phyloP scores from a whole-genome alignment of 2,888 invertebrate species.

The Diarsia dahlii region DNA sequence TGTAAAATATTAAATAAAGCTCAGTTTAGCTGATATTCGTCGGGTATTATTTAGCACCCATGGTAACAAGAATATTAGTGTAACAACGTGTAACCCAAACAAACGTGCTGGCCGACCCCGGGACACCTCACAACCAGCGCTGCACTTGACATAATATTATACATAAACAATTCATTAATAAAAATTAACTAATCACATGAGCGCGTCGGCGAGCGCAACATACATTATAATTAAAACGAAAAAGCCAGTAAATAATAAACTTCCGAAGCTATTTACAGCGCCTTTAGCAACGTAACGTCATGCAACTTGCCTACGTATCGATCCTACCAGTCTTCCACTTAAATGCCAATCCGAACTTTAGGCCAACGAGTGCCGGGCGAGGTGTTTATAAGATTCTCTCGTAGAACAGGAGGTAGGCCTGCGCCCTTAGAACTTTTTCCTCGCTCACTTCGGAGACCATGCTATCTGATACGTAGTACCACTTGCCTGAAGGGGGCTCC shows the following conservation, averaged over 20 bases:
- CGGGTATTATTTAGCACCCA: conserved; percentile 53
- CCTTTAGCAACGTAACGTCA: conserved; percentile 63
- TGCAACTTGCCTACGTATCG: conserved; percentile 67
- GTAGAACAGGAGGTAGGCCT: conserved; percentile 99
- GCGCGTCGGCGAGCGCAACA: conserved; percentile 47
- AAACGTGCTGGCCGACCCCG: conserved; percentile 8
- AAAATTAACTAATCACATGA: conserved; percentile 59
- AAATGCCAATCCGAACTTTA: conserved; percentile 80
- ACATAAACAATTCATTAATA: conserved; percentile 65
- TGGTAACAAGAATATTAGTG: conserved; percentile 55
- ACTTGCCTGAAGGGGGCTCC: conserved; percentile 93
- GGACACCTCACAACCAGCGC: conserved; percentile 53
- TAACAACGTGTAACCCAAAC: conserved; percentile 53
- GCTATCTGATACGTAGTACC: conserved; percentile 98
- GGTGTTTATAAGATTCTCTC: conserved; percentile 95
- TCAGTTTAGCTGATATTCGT: conserved; percentile 16
- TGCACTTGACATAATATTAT: conserved; percentile 59
- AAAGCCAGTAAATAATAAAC: conserved; percentile 62
- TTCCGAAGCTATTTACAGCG: conserved; percentile 81
- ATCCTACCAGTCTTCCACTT: conserved; percentile 83
- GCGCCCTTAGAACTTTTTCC: conserved; percentile 94
- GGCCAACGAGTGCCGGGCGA: conserved; percentile 61
- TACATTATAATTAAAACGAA: conserved; percentile 59
- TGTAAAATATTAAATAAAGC: conserved; percentile 29
- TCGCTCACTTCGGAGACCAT: conserved; percentile 95